Conservation (phyloP, 2,888 invertebrate species). For the Ophion costatus region DNA sequence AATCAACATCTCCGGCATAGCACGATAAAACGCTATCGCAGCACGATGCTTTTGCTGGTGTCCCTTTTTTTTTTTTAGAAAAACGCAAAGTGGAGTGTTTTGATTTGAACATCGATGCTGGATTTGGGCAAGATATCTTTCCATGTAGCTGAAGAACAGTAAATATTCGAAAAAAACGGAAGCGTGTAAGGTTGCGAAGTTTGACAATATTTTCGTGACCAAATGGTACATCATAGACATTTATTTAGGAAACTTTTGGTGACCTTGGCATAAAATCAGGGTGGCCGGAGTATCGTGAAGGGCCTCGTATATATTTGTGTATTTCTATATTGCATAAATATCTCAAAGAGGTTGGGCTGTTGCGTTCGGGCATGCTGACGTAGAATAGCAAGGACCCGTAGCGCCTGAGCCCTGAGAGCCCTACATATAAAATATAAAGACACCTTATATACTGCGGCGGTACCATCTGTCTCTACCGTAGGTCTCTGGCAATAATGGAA, state of each 20-base stretch:
- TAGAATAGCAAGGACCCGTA: neutral
- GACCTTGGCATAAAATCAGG: neutral
- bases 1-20: too few species aligned
- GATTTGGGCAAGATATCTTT: neutral
- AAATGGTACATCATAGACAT: neutral
- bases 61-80: neutral
- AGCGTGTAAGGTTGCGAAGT: too few species aligned
- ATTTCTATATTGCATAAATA: neutral
- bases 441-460: neutral
- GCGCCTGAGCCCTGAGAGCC: neutral
- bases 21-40: too few species aligned
- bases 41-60: too few species aligned
- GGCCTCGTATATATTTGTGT: neutral
- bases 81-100: neutral
- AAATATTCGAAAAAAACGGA: neutral
- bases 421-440: neutral
- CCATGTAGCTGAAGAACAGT: neutral
- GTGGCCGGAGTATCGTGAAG: neutral
- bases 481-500: conserved; percentile 28
- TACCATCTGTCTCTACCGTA: conserved; percentile 22
- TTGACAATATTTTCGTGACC: neutral
- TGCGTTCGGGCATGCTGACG: neutral
- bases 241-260: too few species aligned
- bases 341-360: neutral
- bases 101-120: neutral